These are phyloP conservation scores for Brachirus orientalis DNA, from an alignment of 2,113 vertebrate genomes.

Conservation along the genomic window DNA sequence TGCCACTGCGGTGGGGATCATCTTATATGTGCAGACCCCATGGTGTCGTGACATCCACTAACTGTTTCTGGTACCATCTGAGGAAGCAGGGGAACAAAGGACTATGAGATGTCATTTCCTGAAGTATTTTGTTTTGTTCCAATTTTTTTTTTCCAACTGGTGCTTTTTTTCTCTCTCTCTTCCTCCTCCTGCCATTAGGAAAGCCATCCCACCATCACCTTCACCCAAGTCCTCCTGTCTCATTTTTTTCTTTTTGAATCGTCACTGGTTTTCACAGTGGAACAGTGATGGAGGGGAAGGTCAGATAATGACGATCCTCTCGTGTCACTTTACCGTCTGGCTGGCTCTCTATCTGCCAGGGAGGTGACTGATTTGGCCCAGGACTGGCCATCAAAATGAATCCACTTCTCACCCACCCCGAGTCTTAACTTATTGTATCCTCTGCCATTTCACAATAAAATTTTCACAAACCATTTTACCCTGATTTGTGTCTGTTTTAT, in stretches of 20 bases:
- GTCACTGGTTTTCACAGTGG: constrained; percentile 56
- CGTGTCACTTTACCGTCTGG: constrained; percentile 39
- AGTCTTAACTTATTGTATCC: constrained; percentile 84
- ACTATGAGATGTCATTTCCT: constrained; percentile 82
- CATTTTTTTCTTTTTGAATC: constrained; percentile 4
- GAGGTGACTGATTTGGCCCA: constrained; percentile 79
- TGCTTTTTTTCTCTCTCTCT: constrained; percentile 59
- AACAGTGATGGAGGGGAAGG: constrained; percentile 58
- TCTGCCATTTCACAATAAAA: constrained; percentile 87
- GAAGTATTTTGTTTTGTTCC: constrained; percentile 73
- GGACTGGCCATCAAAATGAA: constrained; percentile 79
- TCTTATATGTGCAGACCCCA: constrained; percentile 84
- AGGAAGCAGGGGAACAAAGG: constrained; percentile 80
- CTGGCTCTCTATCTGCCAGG: constrained; percentile 53
- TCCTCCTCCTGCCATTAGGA: constrained; percentile 39
- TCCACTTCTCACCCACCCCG: constrained; percentile 52
- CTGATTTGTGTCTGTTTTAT: constrained; percentile 35
- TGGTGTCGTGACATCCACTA: constrained; percentile 83
- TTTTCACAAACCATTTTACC: constrained; percentile 76
- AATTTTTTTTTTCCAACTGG: constrained; percentile 63
- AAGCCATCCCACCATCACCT: constrained; percentile 48
- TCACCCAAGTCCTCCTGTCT: constrained; percentile 24
- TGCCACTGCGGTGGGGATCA: constrained; percentile 66
- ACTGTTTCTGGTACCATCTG: constrained; percentile 75
- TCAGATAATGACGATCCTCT: constrained; percentile 37